Percentiles rank a stretch among this genome's conserved stretches.
Conservation (phyloP, 2,113 vertebrate genomes). For the Anguilla rostrata region DNA sequence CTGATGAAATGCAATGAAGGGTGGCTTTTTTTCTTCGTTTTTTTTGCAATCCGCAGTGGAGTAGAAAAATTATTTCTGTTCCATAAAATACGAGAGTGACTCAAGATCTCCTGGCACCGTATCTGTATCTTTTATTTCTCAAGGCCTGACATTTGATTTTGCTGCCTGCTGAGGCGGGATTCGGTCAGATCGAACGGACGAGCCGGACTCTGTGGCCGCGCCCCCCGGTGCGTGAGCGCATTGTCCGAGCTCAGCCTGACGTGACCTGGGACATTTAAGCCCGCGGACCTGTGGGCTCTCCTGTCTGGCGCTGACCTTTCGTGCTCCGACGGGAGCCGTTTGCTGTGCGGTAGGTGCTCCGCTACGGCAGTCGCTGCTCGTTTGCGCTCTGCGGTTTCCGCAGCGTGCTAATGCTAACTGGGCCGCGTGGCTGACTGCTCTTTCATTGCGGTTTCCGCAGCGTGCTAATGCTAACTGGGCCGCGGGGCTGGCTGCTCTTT, state of each 20-base stretch:
- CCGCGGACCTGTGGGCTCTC: background rate
- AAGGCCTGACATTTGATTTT: background rate
- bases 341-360: too few species aligned
- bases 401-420: background rate
- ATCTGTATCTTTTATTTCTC: background rate
- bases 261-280: constrained; percentile 9
- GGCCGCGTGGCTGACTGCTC: background rate
- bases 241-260: background rate
- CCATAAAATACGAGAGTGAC: background rate
- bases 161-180: background rate
- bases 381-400: background rate
- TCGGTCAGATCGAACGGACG: background rate
- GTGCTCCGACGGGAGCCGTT: background rate
- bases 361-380: background rate
- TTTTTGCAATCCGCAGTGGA: background rate
- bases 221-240: background rate
- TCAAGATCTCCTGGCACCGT: background rate
- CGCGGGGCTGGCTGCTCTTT: background rate
- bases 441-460: background rate
- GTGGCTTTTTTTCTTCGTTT: background rate
- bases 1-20: background rate
- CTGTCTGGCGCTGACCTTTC: background rate
- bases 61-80: background rate
- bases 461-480: background rate
- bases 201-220: background rate